A percentile compares a stretch with the other conserved stretches of the same genome.
Evolutionary conservation across 2,888 invertebrate genomes (phyloP).

Genomic region (Cephus spinipes): DNA sequence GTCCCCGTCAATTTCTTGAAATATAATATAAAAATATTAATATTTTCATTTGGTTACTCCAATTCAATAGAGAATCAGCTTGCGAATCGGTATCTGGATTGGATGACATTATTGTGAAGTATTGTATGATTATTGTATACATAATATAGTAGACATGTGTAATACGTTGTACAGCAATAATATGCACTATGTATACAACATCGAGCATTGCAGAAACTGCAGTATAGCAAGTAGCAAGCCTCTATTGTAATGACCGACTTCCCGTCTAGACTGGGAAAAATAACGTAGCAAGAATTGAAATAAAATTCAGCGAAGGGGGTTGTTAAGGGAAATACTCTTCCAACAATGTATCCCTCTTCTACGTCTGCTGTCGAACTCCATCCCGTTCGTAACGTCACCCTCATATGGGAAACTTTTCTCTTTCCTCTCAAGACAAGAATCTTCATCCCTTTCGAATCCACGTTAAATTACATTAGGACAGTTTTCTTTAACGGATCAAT

Average conservation of each 20-base stretch:
- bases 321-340: background rate
- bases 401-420: background rate
- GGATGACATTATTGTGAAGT: background rate
- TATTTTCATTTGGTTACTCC: background rate
- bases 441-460: background rate
- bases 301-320: background rate
- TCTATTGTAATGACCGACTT: background rate
- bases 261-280: conserved; percentile 1
- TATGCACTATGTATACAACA: no score
- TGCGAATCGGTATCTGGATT: background rate
- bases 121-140: background rate
- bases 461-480: background rate
- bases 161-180: background rate
- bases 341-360: background rate
- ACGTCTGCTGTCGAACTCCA: background rate
- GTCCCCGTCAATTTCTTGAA: background rate
- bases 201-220: background rate
- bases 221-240: background rate
- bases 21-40: background rate
- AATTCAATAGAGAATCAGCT: background rate
- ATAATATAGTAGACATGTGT: background rate
- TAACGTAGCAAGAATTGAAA: background rate
- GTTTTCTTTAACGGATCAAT: background rate
- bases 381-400: background rate
- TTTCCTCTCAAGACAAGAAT: background rate